These are phyloP conservation scores for Odontophorus gujanensis DNA, from an alignment of 2,113 vertebrate species.

Conservation along the genomic window DNA sequence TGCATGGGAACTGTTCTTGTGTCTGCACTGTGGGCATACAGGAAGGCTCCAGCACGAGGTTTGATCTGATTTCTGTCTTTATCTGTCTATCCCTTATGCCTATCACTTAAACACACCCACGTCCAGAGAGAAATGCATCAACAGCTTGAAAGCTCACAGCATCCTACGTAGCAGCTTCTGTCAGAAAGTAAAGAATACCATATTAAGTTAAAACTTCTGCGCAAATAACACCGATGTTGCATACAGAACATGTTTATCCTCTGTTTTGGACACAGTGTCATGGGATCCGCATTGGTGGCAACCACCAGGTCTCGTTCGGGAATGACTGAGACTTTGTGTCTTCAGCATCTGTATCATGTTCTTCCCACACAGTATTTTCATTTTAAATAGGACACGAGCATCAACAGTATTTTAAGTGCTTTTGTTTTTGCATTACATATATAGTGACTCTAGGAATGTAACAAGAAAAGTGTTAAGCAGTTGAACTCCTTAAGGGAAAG, in stretches of 20 bases:
- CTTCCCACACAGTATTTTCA: neutral
- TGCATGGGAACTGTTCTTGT: neutral
- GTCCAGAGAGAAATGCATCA: neutral
- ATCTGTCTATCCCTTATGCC: neutral
- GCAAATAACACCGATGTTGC: neutral
- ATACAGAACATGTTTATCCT: neutral
- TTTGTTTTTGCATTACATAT: neutral
- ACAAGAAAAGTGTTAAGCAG: neutral
- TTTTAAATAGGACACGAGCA: neutral
- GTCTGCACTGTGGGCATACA: neutral
- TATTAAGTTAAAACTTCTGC: neutral
- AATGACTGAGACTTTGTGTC: neutral
- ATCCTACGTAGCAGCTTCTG: neutral
- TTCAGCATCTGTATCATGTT: conserved; percentile 1
- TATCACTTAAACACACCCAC: conserved; percentile 31
- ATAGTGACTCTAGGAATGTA: neutral
- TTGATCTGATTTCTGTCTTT: conserved; percentile 12
- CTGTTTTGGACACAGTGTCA: neutral
- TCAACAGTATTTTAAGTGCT: neutral
- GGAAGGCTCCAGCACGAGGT: neutral
- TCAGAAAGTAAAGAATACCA: neutral
- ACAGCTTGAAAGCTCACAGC: conserved; percentile 4
- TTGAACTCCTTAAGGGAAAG: neutral
- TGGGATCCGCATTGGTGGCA: neutral
- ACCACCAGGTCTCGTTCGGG: neutral